Percentiles rank a stretch among this genome's conserved stretches.
phyloP scores from a whole-genome alignment of 2,888 invertebrate species.

The Dusona sp. region DNA sequence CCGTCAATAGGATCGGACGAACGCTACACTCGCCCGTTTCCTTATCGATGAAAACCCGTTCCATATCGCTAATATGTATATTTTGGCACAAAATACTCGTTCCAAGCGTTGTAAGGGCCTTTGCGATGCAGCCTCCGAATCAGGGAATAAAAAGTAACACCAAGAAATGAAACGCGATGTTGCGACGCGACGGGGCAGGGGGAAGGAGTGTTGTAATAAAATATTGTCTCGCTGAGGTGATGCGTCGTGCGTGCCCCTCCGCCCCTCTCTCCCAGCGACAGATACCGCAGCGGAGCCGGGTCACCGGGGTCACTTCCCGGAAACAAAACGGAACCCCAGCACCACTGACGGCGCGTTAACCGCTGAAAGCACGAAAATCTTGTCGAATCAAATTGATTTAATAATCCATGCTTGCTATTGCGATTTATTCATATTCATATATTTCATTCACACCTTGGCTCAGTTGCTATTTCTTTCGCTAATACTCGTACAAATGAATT shows the following conservation, averaged over 20 bases:
- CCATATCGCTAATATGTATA: no score
- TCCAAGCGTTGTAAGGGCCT: background rate
- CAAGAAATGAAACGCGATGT: background rate
- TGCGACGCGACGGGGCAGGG: background rate
- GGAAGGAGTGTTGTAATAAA: background rate
- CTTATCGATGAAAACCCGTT: conserved; percentile 77
- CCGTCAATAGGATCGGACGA: conserved; percentile 50
- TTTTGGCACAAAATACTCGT: background rate
- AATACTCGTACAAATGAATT: background rate
- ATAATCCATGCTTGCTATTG: background rate
- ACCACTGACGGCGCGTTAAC: conserved; percentile 1
- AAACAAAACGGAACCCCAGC: conserved; percentile 62
- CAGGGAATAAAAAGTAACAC: background rate
- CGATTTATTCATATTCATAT: background rate
- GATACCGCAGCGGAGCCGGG: conserved; percentile 25
- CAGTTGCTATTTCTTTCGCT: background rate
- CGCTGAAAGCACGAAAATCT: conserved; percentile 57
- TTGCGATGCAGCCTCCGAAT: background rate
- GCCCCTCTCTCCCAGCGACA: background rate
- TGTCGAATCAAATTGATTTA: background rate
- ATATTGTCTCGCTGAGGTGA: background rate
- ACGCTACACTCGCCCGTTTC: conserved; percentile 80
- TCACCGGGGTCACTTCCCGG: conserved; percentile 81
- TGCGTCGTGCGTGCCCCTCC: background rate
- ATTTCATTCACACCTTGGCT: background rate